Base-by-base conservation (phyloP, 2,797 vertebrate genomes). In the Fistularia tabacaria region DNA sequence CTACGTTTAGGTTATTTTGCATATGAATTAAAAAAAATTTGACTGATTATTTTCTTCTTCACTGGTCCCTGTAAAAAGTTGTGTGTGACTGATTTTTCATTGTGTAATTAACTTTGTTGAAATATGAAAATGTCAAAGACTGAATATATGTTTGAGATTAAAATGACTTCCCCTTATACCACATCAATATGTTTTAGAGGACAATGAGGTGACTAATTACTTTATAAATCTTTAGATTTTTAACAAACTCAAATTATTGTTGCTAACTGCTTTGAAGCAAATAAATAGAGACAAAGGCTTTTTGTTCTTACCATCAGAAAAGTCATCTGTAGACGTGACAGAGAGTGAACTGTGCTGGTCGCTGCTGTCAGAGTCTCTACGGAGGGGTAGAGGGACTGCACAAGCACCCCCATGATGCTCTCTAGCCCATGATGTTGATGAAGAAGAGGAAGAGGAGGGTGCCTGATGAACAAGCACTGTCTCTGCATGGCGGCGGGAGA, bases 291-390 rank as follows among this genome's bases (percentile, higher is more conserved):
- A 25, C 25, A 25, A 25, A 25, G 25, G 25, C 5, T 25, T 3
- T 25, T 25, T 25, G 25, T 25, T 25, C 93, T 52, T 90, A 98
- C 96, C 97, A 15, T 99, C 97, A 81, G 94, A 93, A 77, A 93
- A 98, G 9, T 98, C 97, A 74, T 98, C 94, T 0, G 87, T 74
- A 51, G 95, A 98, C 55, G 93, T 90, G 67, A 97, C 91, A 9
- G 97, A 99, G 70, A 98, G 89, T 85, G 98, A 92, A 85, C 97
- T 98, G 87, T 96, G 95, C 88, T 94, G 92, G 86, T 99, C 96
- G 63, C 95, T 97, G 85, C 88, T 94, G 83, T 95, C 94, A 9
- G 93, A 95, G 85, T 96, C 95, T 73, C 92, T 92, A 45, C 90
- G 88, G 47, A 94, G 93, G 68, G 92, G 92, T 59, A 89, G 84